Base-by-base conservation (phyloP, 92 coral and sea anemone genomes). In the Siderastrea siderea region DNA sequence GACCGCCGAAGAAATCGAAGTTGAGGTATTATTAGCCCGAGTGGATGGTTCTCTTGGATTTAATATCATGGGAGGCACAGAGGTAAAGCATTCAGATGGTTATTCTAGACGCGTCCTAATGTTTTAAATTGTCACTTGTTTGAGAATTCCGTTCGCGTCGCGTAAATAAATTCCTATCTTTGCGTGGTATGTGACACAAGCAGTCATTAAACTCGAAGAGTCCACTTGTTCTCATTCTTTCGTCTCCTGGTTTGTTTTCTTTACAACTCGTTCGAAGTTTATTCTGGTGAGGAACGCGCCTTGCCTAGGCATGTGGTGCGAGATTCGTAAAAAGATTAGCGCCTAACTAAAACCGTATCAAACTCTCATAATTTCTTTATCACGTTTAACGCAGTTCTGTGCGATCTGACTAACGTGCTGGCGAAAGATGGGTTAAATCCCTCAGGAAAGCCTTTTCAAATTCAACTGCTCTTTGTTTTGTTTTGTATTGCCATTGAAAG, bases 51-150 rank as follows among this genome's bases (percentile, higher is more conserved):
- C 96, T 43, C 88, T 97, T 45, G 99, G 99, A 15, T 93, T 97
- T 71, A 97, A 97, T 88, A 97, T 97, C 63, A 93, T 96, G 94
- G 99, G 99, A 17, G 98, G 98, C n/a, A n/a, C 80, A n/a, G 87
- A 83, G 87, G 87, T 83, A 83, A 14, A 16, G 19, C 74, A 49
- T 67, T 50, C 1, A 46, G 50, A 75, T 80, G 38, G 65, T 86
- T 80, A 26, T 71, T 70, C 74, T 47, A 74, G 74, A 71, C 83
- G 45, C 43, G 71, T 67, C 78, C 26, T 55, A 75, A 71, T 78
- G 66, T 64, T 51, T 66, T 74, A 51, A 63, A 48, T 54, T 75
- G 77, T 75, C 90, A 85, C 86, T 74, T 75, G 48, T 48, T 73
- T 79, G 89, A 86, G 89, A 89, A 90, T 80, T 87, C 82, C 77